These are phyloP conservation scores for Euwallacea similis DNA, from an alignment of 1,140 invertebrate species.

Conservation along the genomic window DNA sequence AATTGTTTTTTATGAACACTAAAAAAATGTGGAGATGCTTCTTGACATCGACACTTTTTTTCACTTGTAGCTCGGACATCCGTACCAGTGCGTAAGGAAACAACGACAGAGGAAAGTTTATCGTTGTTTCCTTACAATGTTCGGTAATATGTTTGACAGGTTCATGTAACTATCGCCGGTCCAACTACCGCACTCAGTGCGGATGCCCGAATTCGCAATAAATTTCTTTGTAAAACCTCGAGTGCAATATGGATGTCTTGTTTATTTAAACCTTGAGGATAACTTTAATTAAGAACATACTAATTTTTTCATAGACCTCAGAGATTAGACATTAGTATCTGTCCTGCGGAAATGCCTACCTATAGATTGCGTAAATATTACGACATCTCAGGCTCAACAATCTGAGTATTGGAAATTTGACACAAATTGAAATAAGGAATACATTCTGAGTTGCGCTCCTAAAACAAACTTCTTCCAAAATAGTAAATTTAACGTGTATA, in stretches of 20 bases:
- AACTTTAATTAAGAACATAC: background rate
- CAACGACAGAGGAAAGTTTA: background rate
- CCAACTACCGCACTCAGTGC: background rate
- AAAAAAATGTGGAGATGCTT: constrained; percentile 1
- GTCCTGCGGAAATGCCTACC: no score
- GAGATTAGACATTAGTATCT: no score
- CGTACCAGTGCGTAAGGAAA: no score
- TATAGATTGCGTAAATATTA: no score
- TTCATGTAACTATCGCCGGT: no score
- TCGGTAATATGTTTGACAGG: no score
- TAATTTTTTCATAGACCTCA: no score
- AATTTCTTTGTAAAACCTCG: background rate
- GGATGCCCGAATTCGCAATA: background rate
- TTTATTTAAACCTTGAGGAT: constrained; percentile 2
- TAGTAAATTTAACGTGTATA: constrained; percentile 27
- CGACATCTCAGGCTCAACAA: no score
- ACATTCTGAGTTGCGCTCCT: constrained; percentile 17
- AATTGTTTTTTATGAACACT: background rate
- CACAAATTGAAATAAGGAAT: constrained; percentile 19
- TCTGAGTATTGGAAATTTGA: no score
- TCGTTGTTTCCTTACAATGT: no score
- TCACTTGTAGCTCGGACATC: background rate
- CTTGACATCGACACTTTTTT: background rate
- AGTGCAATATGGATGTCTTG: background rate
- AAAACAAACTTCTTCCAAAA: constrained; percentile 27